Evolutionary conservation across 2,113 vertebrate species (phyloP).

Genomic region (Probosciger aterrimus): DNA sequence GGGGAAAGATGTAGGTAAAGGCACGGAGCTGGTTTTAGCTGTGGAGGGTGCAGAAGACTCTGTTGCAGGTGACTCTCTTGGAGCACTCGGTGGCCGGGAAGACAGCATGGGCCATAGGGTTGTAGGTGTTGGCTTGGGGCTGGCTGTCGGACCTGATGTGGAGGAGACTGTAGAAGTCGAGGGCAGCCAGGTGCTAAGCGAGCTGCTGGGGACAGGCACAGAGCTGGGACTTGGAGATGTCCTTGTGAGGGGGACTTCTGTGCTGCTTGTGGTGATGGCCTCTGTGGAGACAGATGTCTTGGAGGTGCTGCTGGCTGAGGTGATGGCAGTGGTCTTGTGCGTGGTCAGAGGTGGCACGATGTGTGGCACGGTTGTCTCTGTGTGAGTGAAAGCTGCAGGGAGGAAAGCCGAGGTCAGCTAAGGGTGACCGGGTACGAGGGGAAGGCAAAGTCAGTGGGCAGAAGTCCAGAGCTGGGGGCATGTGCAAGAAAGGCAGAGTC

Average conservation of each 20-base stretch:
- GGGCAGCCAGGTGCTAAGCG: neutral
- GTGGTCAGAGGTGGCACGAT: too few relatives aligned
- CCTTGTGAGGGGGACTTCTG: too few relatives aligned
- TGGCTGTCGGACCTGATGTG: neutral
- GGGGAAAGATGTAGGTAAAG: neutral
- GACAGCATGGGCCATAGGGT: neutral
- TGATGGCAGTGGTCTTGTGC: neutral
- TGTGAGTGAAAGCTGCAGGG: too few relatives aligned
- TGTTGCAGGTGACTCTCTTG: neutral
- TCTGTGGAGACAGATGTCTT: too few relatives aligned
- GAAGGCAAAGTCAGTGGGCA: too few relatives aligned
- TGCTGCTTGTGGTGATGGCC: too few relatives aligned
- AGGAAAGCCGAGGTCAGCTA: too few relatives aligned
- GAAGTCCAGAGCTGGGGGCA: too few relatives aligned
- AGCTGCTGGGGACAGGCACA: neutral
- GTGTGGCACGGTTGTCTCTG: too few relatives aligned
- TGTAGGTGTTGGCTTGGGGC: neutral
- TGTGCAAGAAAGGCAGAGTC: too few relatives aligned
- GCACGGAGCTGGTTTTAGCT: neutral
- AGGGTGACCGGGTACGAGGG: too few relatives aligned
- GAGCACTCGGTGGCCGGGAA: accelerated
- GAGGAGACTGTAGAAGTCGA: neutral
- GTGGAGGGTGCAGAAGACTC: neutral
- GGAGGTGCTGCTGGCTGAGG: neutral
- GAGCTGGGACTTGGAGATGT: neutral